phyloP scores from a whole-genome alignment of 1,140 invertebrate genomes.

The Achatina immaculata region DNA sequence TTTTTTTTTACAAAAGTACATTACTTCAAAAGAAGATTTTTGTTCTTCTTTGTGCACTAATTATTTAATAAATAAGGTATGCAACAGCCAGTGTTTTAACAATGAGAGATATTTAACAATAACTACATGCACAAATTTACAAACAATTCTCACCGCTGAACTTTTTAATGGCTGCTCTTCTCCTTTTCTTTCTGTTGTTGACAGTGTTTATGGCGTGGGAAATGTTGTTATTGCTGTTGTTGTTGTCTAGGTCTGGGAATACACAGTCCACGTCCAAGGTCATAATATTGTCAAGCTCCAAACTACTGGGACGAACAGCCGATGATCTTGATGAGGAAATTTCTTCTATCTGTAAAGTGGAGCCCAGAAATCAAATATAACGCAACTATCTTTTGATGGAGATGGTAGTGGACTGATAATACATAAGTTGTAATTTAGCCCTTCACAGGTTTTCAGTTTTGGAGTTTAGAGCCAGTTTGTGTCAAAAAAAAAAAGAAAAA shows the following conservation, averaged over 20 bases:
- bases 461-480: too few species aligned
- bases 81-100: too few species aligned
- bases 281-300: constrained; percentile 59
- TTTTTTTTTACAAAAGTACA: too few species aligned
- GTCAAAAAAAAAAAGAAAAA: too few species aligned
- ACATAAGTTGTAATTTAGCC: too few species aligned
- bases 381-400: neutral
- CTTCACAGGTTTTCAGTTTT: too few species aligned
- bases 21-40: too few species aligned
- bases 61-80: too few species aligned
- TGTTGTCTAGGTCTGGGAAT: constrained; percentile 55
- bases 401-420: too few species aligned
- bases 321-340: neutral
- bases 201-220: constrained; percentile 31
- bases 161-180: constrained; percentile 63
- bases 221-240: constrained; percentile 46
- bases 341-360: constrained; percentile 22
- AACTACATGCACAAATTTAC: too few species aligned
- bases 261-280: constrained; percentile 58
- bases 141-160: constrained; percentile 64
- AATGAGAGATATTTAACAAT: too few species aligned
- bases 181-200: constrained; percentile 61
- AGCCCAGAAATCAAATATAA: neutral
- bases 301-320: constrained; percentile 52
- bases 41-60: too few species aligned